Evolutionary conservation across 2,888 invertebrate species (phyloP), one percentile per base, ranked within the genome.

Genomic region (Aproaerema taeniolella): DNA sequence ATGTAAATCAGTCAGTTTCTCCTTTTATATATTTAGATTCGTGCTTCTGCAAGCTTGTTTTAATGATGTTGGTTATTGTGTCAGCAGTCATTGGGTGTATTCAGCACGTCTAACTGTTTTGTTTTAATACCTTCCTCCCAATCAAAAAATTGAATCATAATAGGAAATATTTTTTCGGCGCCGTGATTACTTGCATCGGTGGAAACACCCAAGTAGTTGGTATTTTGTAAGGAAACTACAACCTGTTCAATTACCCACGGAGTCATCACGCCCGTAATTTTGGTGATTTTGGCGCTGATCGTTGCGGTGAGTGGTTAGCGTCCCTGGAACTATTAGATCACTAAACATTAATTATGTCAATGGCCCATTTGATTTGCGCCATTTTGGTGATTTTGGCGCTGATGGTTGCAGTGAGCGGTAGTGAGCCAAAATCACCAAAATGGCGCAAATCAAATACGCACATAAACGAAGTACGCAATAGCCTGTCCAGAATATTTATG

Each of bases 241-340:
- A 60, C 33, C 32, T 44, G 25, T 8, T 45, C 41, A 28, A 49
- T 14, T 26, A 41, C 38, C 39, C 38, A 36, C 47, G 42, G 35
- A 31, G 31, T 14, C 31, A 43, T 12, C 31, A 43, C 43, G 32
- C 35, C 31, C 2, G 34, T 53, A 4, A 44, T 39, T 16, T 49
- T 52, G 13, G 45, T 33, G 41, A 52, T 56, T 31, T 53, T 42
- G 25, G 42, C 39, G 39, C 46, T 43, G 16, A 46, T 41, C 17
- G 52, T 44, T 29, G 37, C 17, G 52, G 45, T 29, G 37, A 40
- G 32, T 47, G 38, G 31, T 47, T 55, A 41, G 51, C 56, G 38
- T 59, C 57, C 47, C 51, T 45, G 1, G 54, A 57, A 42, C 45
- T 52, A 40, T 49, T 59, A 30, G 45, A 47, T 24, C 45, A 38